Conservation (phyloP, 2,797 vertebrate species). For the Coracias cyanogaster region DNA sequence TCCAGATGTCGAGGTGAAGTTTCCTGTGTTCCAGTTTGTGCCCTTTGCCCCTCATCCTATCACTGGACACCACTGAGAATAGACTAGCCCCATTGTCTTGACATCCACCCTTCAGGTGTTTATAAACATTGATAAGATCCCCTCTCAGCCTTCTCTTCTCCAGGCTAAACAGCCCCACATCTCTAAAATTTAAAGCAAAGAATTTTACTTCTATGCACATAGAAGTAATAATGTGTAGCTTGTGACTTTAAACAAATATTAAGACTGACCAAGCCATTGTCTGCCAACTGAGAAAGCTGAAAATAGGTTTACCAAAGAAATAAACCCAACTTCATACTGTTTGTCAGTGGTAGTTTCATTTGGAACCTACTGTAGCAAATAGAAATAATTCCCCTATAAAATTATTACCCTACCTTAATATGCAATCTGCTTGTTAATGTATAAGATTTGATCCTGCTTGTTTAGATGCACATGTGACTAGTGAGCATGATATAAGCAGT, state of each 20-base stretch:
- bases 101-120: too few species aligned
- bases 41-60: too few species aligned
- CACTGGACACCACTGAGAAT: too few species aligned
- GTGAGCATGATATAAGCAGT: background rate
- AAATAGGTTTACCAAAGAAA: background rate
- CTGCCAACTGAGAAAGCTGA: background rate
- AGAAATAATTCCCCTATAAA: background rate
- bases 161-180: too few species aligned
- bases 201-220: background rate
- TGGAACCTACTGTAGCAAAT: background rate
- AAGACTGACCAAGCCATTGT: background rate
- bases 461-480: background rate
- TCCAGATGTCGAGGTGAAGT: too few species aligned
- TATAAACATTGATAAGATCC: too few species aligned
- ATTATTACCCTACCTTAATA: background rate
- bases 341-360: background rate
- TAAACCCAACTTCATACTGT: background rate
- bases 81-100: too few species aligned
- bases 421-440: background rate
- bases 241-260: background rate
- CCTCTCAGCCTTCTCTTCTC: too few species aligned
- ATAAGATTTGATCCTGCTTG: slow-evolving; percentile 26
- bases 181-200: background rate
- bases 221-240: background rate
- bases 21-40: too few species aligned